Base-by-base conservation (phyloP, 1,140 invertebrate genomes). In the Aphelenchoides avenae region DNA sequence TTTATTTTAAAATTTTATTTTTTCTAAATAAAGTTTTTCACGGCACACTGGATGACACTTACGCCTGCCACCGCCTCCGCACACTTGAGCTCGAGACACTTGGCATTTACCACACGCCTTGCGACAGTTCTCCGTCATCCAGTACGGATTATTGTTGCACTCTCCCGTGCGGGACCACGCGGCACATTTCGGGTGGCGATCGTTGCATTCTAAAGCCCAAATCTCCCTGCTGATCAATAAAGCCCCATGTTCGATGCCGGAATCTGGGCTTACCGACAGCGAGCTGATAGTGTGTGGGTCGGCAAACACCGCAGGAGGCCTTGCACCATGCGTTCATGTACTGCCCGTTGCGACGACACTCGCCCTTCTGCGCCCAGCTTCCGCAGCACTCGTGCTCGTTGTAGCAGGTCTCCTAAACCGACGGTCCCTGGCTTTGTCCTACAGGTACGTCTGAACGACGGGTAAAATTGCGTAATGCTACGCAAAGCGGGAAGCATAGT, bases 101-200 rank as follows among this genome's bases (percentile, higher is more conserved):
- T 39, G 40, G 27, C 61, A 64, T 34, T 61, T 53, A 24, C 37
- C 42, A 31, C 61, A 64, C 29, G 41, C 15, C 33, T 37, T 22
- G 2, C 66, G 52, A 26, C 66, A 68, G 33, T 68, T 68, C 22
- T 68, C 66, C 3, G 46, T 48, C 68, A 70, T 70, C 67, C 67
- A 70, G 26, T 51, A 42, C 6, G 40, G 36, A 30, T 66, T 71
- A 13, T 50, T 52, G 7, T 6, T 13, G 47, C 68, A 70, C 50
- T 70, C 70, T 13, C 68, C 72, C 22, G 48, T 30, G 5, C 9
- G 13, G 3, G 61, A n/a, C 52, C 55, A 66, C 18, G 27, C 26
- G 18, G 24, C 47, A 51, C 65, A 67, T 9, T 60, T 31, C 15
- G 36, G 31, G 29, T 67, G 65, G 2, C 65, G 60, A 43, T 67